These are phyloP conservation scores for Myopa testacea DNA, from an alignment of 2,888 invertebrate species.

Conservation along the genomic window DNA sequence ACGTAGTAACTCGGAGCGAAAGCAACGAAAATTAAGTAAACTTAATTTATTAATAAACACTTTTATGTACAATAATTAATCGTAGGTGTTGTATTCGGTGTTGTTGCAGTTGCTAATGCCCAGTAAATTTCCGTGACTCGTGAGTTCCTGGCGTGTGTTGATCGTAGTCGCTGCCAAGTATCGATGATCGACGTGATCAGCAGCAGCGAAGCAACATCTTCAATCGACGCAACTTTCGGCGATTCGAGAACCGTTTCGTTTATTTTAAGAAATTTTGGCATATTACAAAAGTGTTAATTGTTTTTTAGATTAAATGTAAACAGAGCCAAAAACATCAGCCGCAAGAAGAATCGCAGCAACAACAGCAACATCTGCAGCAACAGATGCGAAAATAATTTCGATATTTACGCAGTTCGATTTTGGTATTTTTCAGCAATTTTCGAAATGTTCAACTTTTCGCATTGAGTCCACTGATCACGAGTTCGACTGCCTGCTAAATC, in stretches of 20 bases:
- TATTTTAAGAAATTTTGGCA: not conserved
- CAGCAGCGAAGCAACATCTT: too few species aligned
- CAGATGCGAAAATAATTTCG: constrained; percentile 37
- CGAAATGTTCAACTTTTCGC: constrained; percentile 16
- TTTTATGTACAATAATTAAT: not conserved
- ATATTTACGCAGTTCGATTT: constrained; percentile 59
- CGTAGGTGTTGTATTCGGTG: not conserved
- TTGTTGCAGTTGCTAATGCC: constrained; percentile 10
- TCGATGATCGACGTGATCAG: not conserved
- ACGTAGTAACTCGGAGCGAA: constrained; percentile 16
- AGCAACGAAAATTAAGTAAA: not conserved
- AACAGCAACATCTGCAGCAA: constrained; percentile 8
- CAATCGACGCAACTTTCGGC: not conserved
- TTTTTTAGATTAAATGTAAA: not conserved
- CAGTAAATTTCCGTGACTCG: not conserved
- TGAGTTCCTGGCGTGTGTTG: not conserved
- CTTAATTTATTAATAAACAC: constrained; percentile 21
- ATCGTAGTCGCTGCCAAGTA: not conserved
- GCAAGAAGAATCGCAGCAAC: not conserved
- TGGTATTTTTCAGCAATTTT: constrained; percentile 34
- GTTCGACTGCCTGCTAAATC: constrained; percentile 9
- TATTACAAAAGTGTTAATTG: not conserved
- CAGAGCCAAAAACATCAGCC: constrained; percentile 42
- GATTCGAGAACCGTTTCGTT: not conserved
- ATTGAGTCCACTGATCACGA: constrained; percentile 25